Evolutionary conservation across 2,888 invertebrate genomes (phyloP), one percentile per base, ranked within the genome.

Genomic region (Coecobrya sp.): DNA sequence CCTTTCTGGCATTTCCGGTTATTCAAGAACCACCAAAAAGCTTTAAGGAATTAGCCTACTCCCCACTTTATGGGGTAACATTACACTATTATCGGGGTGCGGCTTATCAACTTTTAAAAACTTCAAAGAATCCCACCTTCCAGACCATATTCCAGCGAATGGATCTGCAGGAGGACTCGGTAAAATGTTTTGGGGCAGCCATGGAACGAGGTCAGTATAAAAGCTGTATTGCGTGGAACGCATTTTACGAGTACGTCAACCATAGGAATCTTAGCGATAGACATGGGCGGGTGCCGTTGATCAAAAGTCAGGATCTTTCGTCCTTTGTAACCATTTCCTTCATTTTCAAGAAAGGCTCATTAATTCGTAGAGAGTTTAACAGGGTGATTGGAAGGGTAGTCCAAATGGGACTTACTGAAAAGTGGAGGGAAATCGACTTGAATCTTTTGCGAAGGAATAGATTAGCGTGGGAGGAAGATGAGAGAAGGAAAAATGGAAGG

Each of bases 171-270:
- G 19, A 19, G 45, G n/a, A 45, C 42, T 19, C 16, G 0, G 36
- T 16, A 2, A 73, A 73, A 8, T 73, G 73, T n/a, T 73, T 42
- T n/a, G 10, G 5, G 1, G 19, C 2, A 4, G 45, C 25, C 10
- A 65, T 65, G 0, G 62, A 36, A 36, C 36, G n/a, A n/a, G 59
- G 3, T 19, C 19, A 1, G 73, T 91, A 0, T 10, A 49, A n/a
- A 82, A 84, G 45, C 7, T 93, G 93, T 65, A 91, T 93, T 59
- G 81, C 82, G 0, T 93, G 93, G 93, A 81, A 76, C 0, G 13
- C 25, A 11, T 49, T 86, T 0, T 84, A 89, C 0, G 85, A 89
- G 4, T 93, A 85, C 36, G 86, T 91, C 8, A 68, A 27, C 19
- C 79, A 79, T 8, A 90, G 55, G 49, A 93, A 93, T 49, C 68